Base-by-base conservation (phyloP, 2,113 vertebrate genomes). In the Thamnaconus septentrionalis region DNA sequence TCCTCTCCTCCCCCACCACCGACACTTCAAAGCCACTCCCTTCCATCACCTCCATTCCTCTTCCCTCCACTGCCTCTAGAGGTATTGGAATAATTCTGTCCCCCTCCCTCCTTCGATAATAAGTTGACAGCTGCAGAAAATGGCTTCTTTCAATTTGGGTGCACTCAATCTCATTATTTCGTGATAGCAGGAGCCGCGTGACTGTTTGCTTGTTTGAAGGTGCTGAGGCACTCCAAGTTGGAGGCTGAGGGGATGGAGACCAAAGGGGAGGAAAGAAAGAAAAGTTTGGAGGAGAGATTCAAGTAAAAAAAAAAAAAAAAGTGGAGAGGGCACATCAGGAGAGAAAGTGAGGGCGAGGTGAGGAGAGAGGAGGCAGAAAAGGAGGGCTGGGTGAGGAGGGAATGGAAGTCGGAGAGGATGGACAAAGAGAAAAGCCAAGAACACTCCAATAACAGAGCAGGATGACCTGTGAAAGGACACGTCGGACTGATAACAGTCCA, bases 81-180 rank as follows among this genome's bases (percentile, higher is more conserved):
- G 81, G 67, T 71, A 51, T 69, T 58, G 78, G 76, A 78, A 89
- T 86, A 85, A 85, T 70, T 80, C 48, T 50, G 18, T 82, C 41
- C 41, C 53, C 74, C 76, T 80, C 46, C 44, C 76, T 44, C 46
- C 43, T 72, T 81, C 77, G 79, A 84, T 90, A 89, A 90, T 86
- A 90, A 89, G 85, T 90, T 91, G 90, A 91, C 88, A 90, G 91
- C 88, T 89, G 90, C 87, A 90, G 89, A 93, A 91, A 92, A 92
- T 91, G 88, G 88, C 85, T 86, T 88, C 88, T 91, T 89, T 93
- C 90, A 82, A 86, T 92, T 89, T 87, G 82, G 83, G 67, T 55
- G 73, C 79, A 66, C 76, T 81, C 85, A 90, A 89, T 90, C 86
- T 88, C 88, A 90, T 91, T 91, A 88, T 81, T 75, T 78, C 85